Conservation (phyloP, 2,113 vertebrate genomes). For the Oxygymnocypris stewartii region DNA sequence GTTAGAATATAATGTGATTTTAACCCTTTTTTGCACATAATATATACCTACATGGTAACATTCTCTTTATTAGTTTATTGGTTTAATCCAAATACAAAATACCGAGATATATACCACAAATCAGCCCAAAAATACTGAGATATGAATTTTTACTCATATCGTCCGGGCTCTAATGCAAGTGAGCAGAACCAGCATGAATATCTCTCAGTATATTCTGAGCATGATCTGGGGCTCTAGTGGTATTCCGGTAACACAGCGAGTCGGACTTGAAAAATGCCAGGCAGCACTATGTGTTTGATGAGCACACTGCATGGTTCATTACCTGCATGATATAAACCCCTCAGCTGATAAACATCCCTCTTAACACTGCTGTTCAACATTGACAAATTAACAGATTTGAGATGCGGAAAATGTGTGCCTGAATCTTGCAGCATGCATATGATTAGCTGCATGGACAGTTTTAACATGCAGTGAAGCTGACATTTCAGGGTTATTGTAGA, state of each 20-base stretch:
- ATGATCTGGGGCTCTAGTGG: conserved; percentile 35
- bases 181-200: background rate
- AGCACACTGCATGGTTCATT: conserved; percentile 61
- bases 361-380: conserved; percentile 53
- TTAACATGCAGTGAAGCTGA: conserved; percentile 48
- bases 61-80: no score
- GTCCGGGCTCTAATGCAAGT: no score
- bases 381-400: conserved; percentile 50
- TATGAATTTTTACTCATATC: no score
- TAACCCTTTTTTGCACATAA: no score
- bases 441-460: conserved; percentile 55
- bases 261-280: conserved; percentile 52
- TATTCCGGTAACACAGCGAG: conserved; percentile 38
- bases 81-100: no score
- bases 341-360: conserved; percentile 54
- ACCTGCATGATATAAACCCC: conserved; percentile 59
- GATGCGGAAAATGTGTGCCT: conserved; percentile 33
- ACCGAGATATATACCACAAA: no score
- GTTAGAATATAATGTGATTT: no score
- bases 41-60: no score
- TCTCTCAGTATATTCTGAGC: conserved; percentile 45
- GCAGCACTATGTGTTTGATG: conserved; percentile 54
- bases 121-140: no score
- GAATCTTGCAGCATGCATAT: conserved; percentile 39
- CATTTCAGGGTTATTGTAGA: conserved; percentile 41